Evolutionary conservation across 1,140 invertebrate species (phyloP), one percentile per base, ranked within the genome.

Genomic region (Cephus cinctus): DNA sequence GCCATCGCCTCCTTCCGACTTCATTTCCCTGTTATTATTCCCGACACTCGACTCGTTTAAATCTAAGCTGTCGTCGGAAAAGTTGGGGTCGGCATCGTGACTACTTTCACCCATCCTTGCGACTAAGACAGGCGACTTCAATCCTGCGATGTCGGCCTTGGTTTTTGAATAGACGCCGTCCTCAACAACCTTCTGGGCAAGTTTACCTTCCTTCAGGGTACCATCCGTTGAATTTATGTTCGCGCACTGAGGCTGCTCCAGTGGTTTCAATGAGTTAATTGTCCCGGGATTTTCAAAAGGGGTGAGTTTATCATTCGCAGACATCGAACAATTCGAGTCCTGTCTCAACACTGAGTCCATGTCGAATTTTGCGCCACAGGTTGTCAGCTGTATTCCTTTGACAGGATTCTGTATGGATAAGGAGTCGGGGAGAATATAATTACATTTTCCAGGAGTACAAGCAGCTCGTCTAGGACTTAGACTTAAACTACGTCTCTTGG

Each of bases 21-120:
- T 47, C 11, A 43, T 23, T 9, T 19, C 36, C 5, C 18, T 40
- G 9, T 4, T 15, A 9, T 14, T 36, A 36, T 46, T n/a, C 35
- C 31, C 31, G 35, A 31, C 4, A 43, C 21, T 32, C n/a, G 19
- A 20, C 5, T 68, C 61, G 4, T 47, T 54, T 3, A 49, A 52
- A 18, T 67, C 65, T 34, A 66, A 43, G 49, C 65, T 70, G 34
- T 70, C 67, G 12, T 70, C 67, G 0, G 67, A 70, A 44, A 69
- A 69, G 15, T 61, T n/a, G n/a, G n/a, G n/a, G n/a, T 36, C 34
- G 9, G 12, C 27, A 12, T 12, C 12, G 27, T 11, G 11, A 30
- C 27, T 12, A 18, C 15, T 36, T 14, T 12, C 4, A 36, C 14
- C 3, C 11, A 36, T 3, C 19, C 14, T 36, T 15, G 34, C 34